Base-by-base conservation (phyloP, 2,797 vertebrate species). In the Anguilla marmorata region DNA sequence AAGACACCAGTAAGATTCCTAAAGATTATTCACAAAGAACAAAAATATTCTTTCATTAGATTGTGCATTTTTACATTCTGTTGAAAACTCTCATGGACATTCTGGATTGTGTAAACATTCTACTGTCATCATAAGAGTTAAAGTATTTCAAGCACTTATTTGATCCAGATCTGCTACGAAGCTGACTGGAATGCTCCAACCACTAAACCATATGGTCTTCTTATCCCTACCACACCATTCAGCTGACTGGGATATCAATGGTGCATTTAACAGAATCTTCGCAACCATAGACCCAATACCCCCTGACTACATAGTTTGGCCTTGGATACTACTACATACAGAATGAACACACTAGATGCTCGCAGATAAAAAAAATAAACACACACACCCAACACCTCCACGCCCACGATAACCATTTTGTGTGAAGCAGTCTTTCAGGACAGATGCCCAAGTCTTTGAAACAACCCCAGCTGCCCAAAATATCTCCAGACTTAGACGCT, bases 391-490 rank as follows among this genome's bases (percentile, higher is more conserved):
- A 27, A 41, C 63, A 66, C n/a, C 90, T 91, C 90, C 92, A 91
- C 86, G 85, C 41, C 24, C 41, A 45, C 33, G 84, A 87, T 89
- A 85, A 87, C 89, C 89, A 90, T 89, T 87, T 89, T 27, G 87
- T 86, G 90, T 88, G 93, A 93, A 94, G 94, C 19, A 30, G 94
- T 95, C 93, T 92, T 89, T 86, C 88, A 58, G 45, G 50, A 74
- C 27, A 91, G 92, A 94, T 94, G 93, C 58, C 60, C 37, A 33
- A 52, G 85, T 84, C 87, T 79, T 41, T 66, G 83, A 87, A 85
- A 94, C 92, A 86, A 93, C 89, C 58, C 93, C 94, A 95, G 94
- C 95, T 95, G 95, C 95, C 94, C 91, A 90, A 50, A 82, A 41
- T 27, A 87, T 87, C 4, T 37, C 56, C 88, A 92, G 90, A 95